Evolutionary conservation across 2,797 vertebrate genomes (phyloP).

Genomic region (Calcarius lapponicus): DNA sequence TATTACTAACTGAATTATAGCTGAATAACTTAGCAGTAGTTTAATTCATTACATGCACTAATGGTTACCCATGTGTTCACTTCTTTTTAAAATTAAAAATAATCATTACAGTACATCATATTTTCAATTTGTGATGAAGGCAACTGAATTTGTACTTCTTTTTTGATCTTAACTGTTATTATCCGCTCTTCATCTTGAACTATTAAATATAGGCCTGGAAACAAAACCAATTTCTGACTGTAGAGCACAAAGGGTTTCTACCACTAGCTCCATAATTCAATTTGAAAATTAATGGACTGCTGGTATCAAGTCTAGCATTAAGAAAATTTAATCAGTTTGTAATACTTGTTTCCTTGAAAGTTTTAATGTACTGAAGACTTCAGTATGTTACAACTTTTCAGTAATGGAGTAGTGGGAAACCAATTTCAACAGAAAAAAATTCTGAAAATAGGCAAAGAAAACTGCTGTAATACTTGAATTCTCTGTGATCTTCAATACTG

Average conservation of each 20-base stretch:
- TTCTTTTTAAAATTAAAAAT: neutral
- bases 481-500: neutral
- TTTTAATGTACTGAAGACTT: neutral
- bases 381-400: neutral
- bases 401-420: neutral
- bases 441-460: neutral
- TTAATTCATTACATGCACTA: neutral
- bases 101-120: neutral
- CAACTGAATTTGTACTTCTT: neutral
- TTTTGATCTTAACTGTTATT: neutral
- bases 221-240: neutral
- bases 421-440: neutral
- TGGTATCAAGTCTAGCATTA: neutral
- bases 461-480: neutral
- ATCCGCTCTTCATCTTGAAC: neutral
- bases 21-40: neutral
- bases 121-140: neutral
- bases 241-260: neutral
- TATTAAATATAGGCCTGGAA: neutral
- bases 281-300: neutral
- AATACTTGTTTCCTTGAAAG: neutral
- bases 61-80: neutral
- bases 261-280: neutral
- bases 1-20: slow-evolving; percentile 22
- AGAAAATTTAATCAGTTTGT: neutral